phyloP scores from a whole-genome alignment of 2,888 invertebrate species.

The Rapana venosa region DNA sequence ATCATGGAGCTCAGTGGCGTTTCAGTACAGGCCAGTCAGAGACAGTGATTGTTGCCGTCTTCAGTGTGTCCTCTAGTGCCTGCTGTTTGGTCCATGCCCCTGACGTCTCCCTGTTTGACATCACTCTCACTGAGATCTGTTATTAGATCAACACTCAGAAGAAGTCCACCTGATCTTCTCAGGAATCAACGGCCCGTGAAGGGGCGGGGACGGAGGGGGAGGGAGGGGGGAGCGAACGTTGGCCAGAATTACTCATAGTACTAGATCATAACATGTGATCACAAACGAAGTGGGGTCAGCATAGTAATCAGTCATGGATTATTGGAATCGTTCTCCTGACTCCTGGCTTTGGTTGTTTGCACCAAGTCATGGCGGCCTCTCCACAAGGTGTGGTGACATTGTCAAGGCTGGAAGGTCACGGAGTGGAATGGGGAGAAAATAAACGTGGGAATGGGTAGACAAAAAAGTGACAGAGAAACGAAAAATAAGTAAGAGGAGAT shows the following conservation, averaged over 20 bases:
- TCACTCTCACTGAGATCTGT: constrained; percentile 44
- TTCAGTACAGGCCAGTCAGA: background rate
- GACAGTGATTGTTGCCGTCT: constrained; percentile 42
- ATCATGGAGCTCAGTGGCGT: no score
- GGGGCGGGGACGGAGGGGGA: no score
- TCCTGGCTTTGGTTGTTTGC: background rate
- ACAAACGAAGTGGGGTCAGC: constrained; percentile 25
- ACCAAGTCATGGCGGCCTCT: background rate
- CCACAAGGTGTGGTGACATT: background rate
- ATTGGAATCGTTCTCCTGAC: constrained; percentile 30
- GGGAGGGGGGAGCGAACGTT: constrained; percentile 29
- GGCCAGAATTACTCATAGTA: constrained; percentile 29
- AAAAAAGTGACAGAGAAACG: no score
- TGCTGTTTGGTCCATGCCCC: constrained; percentile 31
- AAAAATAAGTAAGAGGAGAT: no score
- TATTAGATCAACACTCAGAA: constrained; percentile 37
- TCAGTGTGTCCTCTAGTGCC: constrained; percentile 25
- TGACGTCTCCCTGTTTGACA: constrained; percentile 43
- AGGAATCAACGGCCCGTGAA: background rate
- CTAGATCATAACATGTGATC: constrained; percentile 31
- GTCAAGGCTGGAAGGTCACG: no score
- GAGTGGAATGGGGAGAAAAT: no score
- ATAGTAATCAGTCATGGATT: constrained; percentile 43
- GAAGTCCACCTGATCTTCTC: constrained; percentile 42
- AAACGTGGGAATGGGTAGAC: no score